phyloP scores from a whole-genome alignment of 2,888 invertebrate genomes.

The Venustoraphidia nigricollis region DNA sequence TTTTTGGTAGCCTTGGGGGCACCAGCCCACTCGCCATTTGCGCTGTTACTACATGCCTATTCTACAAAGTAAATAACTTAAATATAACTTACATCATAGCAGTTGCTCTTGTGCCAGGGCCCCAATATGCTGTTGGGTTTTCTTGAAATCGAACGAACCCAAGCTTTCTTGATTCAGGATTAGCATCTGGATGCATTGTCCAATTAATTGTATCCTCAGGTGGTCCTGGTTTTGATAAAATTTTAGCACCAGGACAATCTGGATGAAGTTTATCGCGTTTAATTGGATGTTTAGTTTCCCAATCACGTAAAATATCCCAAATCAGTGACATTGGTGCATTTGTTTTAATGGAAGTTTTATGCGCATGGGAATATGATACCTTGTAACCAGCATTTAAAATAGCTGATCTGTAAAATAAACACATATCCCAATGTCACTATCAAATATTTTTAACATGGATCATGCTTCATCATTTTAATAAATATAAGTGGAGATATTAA shows the following conservation, averaged over 20 bases:
- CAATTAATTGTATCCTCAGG: constrained; percentile 32
- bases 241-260: constrained; percentile 33
- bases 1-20: too few species aligned
- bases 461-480: too few species aligned
- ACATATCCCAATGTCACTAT: not conserved
- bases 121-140: constrained; percentile 83
- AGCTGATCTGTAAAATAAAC: constrained; percentile 54
- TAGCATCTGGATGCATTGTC: constrained; percentile 47
- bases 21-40: not conserved
- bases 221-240: constrained; percentile 37
- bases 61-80: not conserved
- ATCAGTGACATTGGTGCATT: constrained; percentile 70
- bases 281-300: constrained; percentile 55
- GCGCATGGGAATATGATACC: constrained; percentile 86
- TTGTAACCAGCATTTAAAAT: constrained; percentile 76
- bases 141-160: constrained; percentile 67
- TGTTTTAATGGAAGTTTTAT: constrained; percentile 80
- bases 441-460: not conserved
- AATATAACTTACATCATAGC: constrained; percentile 45
- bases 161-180: constrained; percentile 60
- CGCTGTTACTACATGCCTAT: too few species aligned
- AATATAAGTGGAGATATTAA: too few species aligned
- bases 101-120: constrained; percentile 70
- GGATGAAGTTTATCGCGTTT: constrained; percentile 39
- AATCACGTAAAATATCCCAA: constrained; percentile 84